A percentile compares a stretch with the other conserved stretches of the same genome.
Evolutionary conservation across 2,888 invertebrate species (phyloP).

Genomic region (Nymphalis c-album): DNA sequence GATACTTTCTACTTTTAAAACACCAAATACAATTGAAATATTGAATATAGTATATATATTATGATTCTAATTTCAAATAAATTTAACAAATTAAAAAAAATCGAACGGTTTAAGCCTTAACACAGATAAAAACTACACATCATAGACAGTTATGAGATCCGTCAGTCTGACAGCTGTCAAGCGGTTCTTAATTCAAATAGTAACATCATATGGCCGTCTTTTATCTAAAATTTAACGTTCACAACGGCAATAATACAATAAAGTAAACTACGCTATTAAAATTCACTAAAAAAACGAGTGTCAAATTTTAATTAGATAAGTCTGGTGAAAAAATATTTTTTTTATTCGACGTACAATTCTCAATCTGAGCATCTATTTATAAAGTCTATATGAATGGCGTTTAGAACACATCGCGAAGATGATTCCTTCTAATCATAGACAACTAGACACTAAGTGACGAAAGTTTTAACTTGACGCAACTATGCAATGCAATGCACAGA

Average conservation of each 20-base stretch:
- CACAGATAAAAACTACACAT: conserved; percentile 6
- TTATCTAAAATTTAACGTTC: not conserved
- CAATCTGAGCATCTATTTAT: conserved; percentile 1
- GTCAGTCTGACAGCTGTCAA: conserved; percentile 12
- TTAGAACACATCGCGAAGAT: not conserved
- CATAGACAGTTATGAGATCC: conserved; percentile 8
- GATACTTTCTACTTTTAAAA: too few species aligned
- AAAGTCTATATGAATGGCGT: conserved; percentile 11
- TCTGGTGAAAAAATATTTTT: not conserved
- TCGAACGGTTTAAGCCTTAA: not conserved
- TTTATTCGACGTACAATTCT: conserved; percentile 4
- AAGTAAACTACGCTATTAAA: conserved; percentile 9
- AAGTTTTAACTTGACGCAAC: not conserved
- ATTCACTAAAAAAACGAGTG: not conserved
- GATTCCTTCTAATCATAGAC: not conserved
- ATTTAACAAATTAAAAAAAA: not conserved
- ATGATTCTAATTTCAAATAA: too few species aligned
- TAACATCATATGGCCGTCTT: conserved; percentile 1
- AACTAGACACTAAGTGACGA: not conserved
- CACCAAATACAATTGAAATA: too few species aligned
- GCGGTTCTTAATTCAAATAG: conserved; percentile 18
- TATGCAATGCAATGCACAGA: not conserved
- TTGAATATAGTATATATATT: too few species aligned
- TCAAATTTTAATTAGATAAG: not conserved
- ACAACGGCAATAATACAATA: conserved; percentile 21